A percentile compares a stretch with the other conserved stretches of the same genome.
Evolutionary conservation across 1,140 invertebrate species (phyloP).

Genomic region (Caenorhabditis brenneri): DNA sequence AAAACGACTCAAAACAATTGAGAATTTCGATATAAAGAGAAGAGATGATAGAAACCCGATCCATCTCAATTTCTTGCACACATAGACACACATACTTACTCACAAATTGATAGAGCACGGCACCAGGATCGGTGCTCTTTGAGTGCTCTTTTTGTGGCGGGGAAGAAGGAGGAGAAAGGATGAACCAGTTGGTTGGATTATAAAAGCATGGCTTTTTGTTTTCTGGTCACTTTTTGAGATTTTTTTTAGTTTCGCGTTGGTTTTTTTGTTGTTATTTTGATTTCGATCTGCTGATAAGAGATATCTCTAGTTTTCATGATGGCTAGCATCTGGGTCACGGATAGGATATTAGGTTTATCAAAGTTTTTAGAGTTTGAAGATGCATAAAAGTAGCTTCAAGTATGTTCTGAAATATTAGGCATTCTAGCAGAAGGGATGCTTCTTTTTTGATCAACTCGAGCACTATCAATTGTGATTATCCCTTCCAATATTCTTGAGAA

Average conservation of each 20-base stretch:
- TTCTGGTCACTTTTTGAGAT: not conserved
- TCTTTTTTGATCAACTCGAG: no score
- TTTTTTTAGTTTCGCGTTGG: not conserved
- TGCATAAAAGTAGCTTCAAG: no score
- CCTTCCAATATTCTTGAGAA: no score
- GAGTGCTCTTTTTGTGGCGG: not conserved
- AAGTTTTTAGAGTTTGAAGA: no score
- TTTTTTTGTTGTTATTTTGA: not conserved
- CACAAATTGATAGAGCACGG: slow-evolving; percentile 4
- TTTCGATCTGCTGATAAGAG: no score
- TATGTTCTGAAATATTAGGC: no score
- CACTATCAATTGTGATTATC: no score
- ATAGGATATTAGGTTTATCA: no score
- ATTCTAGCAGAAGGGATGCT: no score
- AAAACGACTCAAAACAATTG: not conserved
- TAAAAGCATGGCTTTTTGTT: slow-evolving; percentile 10
- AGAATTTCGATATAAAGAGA: not conserved
- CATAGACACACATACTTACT: not conserved
- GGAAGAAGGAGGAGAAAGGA: not conserved
- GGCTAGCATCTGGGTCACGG: no score
- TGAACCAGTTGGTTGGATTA: not conserved
- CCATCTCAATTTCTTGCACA: not conserved
- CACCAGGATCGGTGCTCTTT: not conserved
- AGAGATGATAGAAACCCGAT: slow-evolving; percentile 6
- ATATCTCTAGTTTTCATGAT: no score